phyloP scores from a whole-genome alignment of 2,797 vertebrate genomes.

The Sebastes flavidus region DNA sequence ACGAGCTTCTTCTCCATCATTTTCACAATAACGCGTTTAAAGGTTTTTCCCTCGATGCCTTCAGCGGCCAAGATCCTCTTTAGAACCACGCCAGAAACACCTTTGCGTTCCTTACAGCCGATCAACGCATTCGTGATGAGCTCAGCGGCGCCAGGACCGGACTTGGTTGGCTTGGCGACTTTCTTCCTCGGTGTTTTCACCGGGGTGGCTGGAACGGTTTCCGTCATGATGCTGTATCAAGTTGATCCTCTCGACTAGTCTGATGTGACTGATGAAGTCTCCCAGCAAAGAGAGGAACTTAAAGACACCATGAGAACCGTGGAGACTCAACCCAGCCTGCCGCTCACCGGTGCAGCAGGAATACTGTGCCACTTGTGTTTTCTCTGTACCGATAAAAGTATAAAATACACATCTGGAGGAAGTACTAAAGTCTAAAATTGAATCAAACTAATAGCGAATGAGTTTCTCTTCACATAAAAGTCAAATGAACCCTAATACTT shows the following conservation, averaged over 20 bases:
- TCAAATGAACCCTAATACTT: accelerated
- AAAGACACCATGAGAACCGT: not conserved
- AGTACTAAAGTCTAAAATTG: accelerated
- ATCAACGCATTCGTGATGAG: not conserved
- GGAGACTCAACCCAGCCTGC: not conserved
- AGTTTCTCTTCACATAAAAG: accelerated
- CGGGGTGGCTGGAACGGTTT: not conserved
- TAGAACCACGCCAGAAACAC: not conserved
- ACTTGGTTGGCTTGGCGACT: not conserved
- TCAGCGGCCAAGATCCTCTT: not conserved
- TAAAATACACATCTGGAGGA: not conserved
- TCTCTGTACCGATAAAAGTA: not conserved
- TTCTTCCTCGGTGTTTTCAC: not conserved
- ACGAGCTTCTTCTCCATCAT: not conserved
- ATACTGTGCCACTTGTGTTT: conserved; percentile 23
- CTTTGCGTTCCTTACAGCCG: too few species aligned
- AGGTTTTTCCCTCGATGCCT: not conserved
- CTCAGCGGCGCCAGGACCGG: not conserved
- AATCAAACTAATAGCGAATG: accelerated
- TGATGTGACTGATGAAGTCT: not conserved
- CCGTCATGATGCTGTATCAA: not conserved
- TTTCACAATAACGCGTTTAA: not conserved
- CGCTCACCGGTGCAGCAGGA: not conserved
- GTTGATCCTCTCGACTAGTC: not conserved
- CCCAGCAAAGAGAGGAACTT: not conserved